Evolutionary conservation across 2,888 invertebrate species (phyloP), one percentile per base, ranked within the genome.

Genomic region (Pterobdella sp.): DNA sequence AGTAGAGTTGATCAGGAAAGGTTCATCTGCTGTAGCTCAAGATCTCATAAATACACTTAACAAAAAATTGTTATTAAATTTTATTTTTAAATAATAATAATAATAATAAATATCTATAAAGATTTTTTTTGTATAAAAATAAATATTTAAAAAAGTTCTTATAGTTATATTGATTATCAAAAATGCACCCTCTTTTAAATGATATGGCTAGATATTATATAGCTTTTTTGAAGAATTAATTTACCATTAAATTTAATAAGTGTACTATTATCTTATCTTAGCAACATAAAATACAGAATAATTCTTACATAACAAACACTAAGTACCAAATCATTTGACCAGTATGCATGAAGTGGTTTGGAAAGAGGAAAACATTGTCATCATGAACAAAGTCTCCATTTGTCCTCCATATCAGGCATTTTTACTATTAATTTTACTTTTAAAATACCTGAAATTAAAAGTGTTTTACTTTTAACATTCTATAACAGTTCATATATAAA

Each of bases 1-100:
- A 56, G 60, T 56, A 26, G 60, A 56, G 60, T 26, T 56, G 60
- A n/a, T 56, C n/a, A 7, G 60, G 14, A 56, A 56, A 56, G 60
- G 60, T n/a, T 56, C 60, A 18, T 56, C 60, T n/a, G n/a, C 60
- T 26, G n/a, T 56, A 3, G 60, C 60, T 56, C 60, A 56, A 56
- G 60, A 56, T n/a, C 60, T 56, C 60, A 56, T 56, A 4, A 26
- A 26, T n/a, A 56, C 60, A 4, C 18, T 56, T 56, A 14, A 3
- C n/a, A 56, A 56, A 56, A 56, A 22, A 26, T 56, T 56, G n/a
- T 22, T 42, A n/a, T n/a, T n/a, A n/a, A n/a, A n/a, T n/a, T n/a
- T n/a, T n/a, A n/a, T n/a, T n/a, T n/a, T n/a, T n/a, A n/a, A n/a
- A n/a, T n/a, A n/a, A n/a, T n/a, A n/a, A n/a, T n/a, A n/a, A n/a